Evolutionary conservation across 1,140 invertebrate species (phyloP).

Genomic region (Nomia melanderi): DNA sequence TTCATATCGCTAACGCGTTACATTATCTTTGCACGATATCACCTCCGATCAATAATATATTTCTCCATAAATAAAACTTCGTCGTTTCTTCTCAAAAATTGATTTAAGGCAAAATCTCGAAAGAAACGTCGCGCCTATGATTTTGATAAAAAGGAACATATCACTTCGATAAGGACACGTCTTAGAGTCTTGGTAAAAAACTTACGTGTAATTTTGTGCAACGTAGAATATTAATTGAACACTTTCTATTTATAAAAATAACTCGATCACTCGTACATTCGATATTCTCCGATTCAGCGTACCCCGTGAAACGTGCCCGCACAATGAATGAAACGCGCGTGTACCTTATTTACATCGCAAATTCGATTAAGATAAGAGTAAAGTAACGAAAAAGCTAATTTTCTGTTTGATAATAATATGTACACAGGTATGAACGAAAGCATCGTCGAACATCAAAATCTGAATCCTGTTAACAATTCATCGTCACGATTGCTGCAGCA

Average conservation of each 20-base stretch:
- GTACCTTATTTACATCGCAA: neutral
- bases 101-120: neutral
- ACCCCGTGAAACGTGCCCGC: neutral
- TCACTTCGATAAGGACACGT: no score
- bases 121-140: neutral
- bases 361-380: neutral
- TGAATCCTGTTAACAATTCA: constrained; percentile 54
- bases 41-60: neutral
- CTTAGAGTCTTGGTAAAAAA: neutral
- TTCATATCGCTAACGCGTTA: neutral
- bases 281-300: neutral
- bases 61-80: no score
- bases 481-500: constrained; percentile 49
- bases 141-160: no score
- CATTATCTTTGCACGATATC: neutral
- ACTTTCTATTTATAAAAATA: neutral
- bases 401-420: neutral
- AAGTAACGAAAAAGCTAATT: neutral
- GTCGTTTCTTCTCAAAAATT: no score
- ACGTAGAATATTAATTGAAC: neutral
- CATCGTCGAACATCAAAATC: constrained; percentile 39
- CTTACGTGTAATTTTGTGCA: neutral
- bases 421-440: neutral
- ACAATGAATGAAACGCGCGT: neutral
- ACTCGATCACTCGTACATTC: neutral